Evolutionary conservation across 2,888 invertebrate species (phyloP).

Genomic region (Drosophila meridionalis): DNA sequence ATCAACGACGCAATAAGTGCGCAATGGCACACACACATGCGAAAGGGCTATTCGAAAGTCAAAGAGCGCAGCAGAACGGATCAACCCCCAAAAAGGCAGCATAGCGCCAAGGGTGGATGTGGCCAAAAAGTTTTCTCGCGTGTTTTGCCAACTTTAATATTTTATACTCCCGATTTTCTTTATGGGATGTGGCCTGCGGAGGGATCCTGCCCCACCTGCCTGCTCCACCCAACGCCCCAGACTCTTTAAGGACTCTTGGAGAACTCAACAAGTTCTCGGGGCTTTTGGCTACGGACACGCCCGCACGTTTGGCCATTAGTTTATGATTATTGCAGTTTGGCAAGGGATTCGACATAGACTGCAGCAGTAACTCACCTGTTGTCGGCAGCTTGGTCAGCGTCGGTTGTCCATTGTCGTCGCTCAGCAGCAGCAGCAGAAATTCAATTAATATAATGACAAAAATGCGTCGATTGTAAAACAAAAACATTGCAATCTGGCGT

Average conservation of each 20-base stretch:
- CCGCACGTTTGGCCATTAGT: slow-evolving; percentile 64
- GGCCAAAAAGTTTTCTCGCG: slow-evolving; percentile 73
- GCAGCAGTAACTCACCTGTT: slow-evolving; percentile 77
- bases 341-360: slow-evolving; percentile 2
- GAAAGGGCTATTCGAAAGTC: slow-evolving; percentile 57
- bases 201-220: background rate
- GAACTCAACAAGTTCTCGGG: slow-evolving; percentile 67
- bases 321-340: slow-evolving; percentile 67
- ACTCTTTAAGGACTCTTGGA: slow-evolving; percentile 21
- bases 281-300: slow-evolving; percentile 58
- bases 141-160: slow-evolving; percentile 75
- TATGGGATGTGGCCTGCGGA: slow-evolving; percentile 41
- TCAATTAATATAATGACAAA: slow-evolving; percentile 87
- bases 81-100: slow-evolving; percentile 60
- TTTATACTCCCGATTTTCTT: slow-evolving; percentile 72
- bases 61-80: slow-evolving; percentile 31
- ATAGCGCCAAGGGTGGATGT: slow-evolving; percentile 41
- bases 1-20: slow-evolving; percentile 75
- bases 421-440: slow-evolving; percentile 78
- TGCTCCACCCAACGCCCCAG: background rate
- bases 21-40: slow-evolving; percentile 69
- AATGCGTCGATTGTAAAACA: slow-evolving; percentile 87
- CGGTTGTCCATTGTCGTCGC: slow-evolving; percentile 77
- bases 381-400: slow-evolving; percentile 72
- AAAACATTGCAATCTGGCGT: slow-evolving; percentile 89